A percentile compares a stretch with the other conserved stretches of the same genome.
Evolutionary conservation across 1,140 invertebrate genomes (phyloP).

Genomic region (Meloidogyne floridensis): DNA sequence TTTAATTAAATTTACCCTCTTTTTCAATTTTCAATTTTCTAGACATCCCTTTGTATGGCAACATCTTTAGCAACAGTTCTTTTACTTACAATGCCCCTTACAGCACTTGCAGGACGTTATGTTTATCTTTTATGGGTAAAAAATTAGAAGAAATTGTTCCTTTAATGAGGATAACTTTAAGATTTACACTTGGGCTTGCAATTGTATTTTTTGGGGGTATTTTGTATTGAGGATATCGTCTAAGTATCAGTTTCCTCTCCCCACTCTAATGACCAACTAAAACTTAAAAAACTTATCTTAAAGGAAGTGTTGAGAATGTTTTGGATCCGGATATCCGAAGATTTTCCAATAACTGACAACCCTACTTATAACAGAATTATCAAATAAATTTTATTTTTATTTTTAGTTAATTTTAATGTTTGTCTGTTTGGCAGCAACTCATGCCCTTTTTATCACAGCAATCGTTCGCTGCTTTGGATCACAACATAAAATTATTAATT

Average conservation of each 20-base stretch:
- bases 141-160: neutral
- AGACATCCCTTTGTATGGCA: slow-evolving; percentile 56
- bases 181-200: too few relatives aligned
- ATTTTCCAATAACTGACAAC: neutral
- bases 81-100: slow-evolving; percentile 64
- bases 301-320: too few relatives aligned
- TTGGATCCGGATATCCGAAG: neutral
- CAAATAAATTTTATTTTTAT: neutral
- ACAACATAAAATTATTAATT: slow-evolving; percentile 58
- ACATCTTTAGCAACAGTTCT: slow-evolving; percentile 57
- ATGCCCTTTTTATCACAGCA: slow-evolving; percentile 63
- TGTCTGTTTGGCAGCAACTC: slow-evolving; percentile 62
- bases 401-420: slow-evolving; percentile 57
- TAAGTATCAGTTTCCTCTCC: too few relatives aligned
- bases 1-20: neutral
- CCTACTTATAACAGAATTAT: too few relatives aligned
- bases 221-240: too few relatives aligned
- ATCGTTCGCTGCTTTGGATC: slow-evolving; percentile 60
- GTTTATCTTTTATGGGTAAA: slow-evolving; percentile 59
- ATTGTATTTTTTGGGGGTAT: too few relatives aligned
- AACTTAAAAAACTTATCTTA: too few relatives aligned
- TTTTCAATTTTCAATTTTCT: neutral
- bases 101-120: slow-evolving; percentile 52
- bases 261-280: too few relatives aligned
- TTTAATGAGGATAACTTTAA: too few relatives aligned